Conservation (phyloP, 2,797 vertebrate species). For the Cyprinella venusta region DNA sequence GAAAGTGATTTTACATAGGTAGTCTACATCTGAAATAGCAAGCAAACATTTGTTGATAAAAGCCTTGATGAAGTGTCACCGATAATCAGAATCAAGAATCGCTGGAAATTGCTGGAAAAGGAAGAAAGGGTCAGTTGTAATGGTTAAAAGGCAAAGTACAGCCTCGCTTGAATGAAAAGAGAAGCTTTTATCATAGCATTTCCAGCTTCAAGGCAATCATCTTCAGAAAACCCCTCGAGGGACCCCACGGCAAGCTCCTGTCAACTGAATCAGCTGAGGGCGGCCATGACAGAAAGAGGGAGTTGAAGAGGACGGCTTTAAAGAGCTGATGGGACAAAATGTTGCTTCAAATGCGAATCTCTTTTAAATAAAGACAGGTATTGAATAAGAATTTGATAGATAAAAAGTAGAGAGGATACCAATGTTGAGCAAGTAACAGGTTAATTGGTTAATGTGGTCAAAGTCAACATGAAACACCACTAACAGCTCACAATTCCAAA, state of each 20-base stretch:
- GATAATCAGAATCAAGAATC: slow-evolving; percentile 47
- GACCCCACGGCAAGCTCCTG: slow-evolving; percentile 42
- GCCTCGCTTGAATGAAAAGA: slow-evolving; percentile 27
- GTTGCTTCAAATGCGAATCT: not conserved
- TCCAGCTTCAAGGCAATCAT: slow-evolving; percentile 52
- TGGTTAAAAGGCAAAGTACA: slow-evolving; percentile 40
- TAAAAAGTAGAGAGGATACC: not conserved
- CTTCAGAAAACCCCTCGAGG: slow-evolving; percentile 42
- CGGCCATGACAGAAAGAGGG: slow-evolving; percentile 33
- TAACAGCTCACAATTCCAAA: too few relatives aligned
- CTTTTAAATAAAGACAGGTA: not conserved
- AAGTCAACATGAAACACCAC: not conserved
- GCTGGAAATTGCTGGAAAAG: slow-evolving; percentile 33
- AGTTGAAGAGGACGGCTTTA: slow-evolving; percentile 10
- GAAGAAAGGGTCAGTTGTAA: slow-evolving; percentile 40
- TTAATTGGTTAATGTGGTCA: not conserved
- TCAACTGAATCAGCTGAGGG: slow-evolving; percentile 48
- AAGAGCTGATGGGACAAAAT: slow-evolving; percentile 17
- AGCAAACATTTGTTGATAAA: slow-evolving; percentile 18
- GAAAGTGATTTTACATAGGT: slow-evolving; percentile 8
- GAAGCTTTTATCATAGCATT: slow-evolving; percentile 50
- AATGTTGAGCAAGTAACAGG: not conserved
- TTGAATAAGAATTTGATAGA: not conserved
- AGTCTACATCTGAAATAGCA: not conserved
- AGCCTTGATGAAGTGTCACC: not conserved